Evolutionary conservation across 2,888 invertebrate genomes (phyloP), one percentile per base, ranked within the genome.

Genomic region (Thymelicus lineola): DNA sequence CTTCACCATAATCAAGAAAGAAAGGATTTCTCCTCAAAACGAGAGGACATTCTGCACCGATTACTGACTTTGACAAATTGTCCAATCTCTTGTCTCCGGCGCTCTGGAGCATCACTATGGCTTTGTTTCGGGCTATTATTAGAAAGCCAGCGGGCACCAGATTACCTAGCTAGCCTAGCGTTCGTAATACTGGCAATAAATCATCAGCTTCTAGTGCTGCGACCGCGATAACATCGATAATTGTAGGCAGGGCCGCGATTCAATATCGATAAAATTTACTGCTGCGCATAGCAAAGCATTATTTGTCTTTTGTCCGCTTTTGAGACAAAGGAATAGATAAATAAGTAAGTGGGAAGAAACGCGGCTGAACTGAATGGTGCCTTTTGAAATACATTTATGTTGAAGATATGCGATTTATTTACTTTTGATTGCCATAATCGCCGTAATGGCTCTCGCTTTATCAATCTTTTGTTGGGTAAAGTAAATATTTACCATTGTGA

Each of bases 141-240:
- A 64, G 70, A 70, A 58, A 64, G 70, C 59, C 70, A 45, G 63
- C 42, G 59, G 70, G 69, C 64, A 20, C 55, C 38, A 59, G 59
- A 64, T 70, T 70, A 58, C 64, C 64, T 70, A 70, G 64, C 59
- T 64, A 64, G 70, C 64, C 70, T 61, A 42, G 58, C 63, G 69
- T 53, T 70, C 42, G 70, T 70, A 70, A 70, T 70, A 59, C 69
- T 17, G 6, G 58, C 69, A 17, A 64, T 64, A 69, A 69, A 69
- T 69, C 69, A 69, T 69, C 48, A 17, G 10, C 62, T 48, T 9
- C 63, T 69, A 69, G 69, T 58, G 63, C 58, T 64, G 69, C 42
- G 50, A 28, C 69, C 68, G 75, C 61, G 79, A 81, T 81, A 76
- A 74, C 75, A 78, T 80, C 77, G 79, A 81, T 79, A 81, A 80